phyloP scores from a whole-genome alignment of 2,888 invertebrate genomes.

The Philopedon plagiatum region DNA sequence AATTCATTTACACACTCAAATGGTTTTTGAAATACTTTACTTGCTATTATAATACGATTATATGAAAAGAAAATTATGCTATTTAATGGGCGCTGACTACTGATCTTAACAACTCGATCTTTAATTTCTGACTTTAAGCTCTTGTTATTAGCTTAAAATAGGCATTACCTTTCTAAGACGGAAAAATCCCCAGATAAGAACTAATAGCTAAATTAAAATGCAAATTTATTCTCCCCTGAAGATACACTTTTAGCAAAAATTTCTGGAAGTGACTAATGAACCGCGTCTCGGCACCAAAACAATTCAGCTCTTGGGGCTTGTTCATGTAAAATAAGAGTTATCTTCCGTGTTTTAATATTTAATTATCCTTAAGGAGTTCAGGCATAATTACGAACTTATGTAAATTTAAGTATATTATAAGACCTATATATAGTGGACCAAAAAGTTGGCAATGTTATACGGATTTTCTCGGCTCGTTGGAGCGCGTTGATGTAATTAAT shows the following conservation, averaged over 20 bases:
- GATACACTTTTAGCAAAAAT: background rate
- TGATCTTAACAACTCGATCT: too few relatives aligned
- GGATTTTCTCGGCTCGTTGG: too few relatives aligned
- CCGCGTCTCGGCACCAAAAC: background rate
- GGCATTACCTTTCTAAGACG: background rate
- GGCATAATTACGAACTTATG: background rate
- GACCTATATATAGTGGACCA: too few relatives aligned
- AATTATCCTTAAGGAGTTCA: background rate
- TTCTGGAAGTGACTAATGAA: background rate
- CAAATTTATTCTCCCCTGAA: background rate
- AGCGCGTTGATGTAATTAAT: too few relatives aligned
- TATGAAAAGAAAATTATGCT: too few relatives aligned
- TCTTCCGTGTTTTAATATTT: constrained; percentile 3
- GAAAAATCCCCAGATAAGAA: background rate
- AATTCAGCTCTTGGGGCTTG: background rate
- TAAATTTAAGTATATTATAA: background rate
- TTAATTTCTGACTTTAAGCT: too few relatives aligned
- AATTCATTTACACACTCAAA: too few relatives aligned
- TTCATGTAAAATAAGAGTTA: constrained; percentile 6
- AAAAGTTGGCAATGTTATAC: too few relatives aligned
- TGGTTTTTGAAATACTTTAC: too few relatives aligned
- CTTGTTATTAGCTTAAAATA: too few relatives aligned
- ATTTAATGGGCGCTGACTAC: too few relatives aligned
- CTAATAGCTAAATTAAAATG: background rate
- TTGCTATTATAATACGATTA: too few relatives aligned